Conservation (phyloP, 2,888 invertebrate genomes). For the Drosophila parthenogenetica region DNA sequence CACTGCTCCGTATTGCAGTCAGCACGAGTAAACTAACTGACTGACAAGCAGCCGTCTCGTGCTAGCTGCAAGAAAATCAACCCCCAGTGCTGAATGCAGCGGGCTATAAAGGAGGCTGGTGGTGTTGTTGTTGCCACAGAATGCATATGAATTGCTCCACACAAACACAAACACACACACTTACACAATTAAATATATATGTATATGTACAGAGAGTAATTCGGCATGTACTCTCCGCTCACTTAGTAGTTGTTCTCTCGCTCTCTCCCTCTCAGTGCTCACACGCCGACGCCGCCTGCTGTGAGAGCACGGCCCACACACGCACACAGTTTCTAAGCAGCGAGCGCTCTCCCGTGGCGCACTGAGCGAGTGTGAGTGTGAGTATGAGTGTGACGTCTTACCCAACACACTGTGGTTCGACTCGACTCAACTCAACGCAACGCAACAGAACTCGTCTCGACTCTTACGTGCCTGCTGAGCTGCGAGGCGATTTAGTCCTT, state of each 20-base stretch:
- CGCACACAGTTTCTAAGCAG: slow-evolving; percentile 63
- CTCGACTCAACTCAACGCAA: slow-evolving; percentile 44
- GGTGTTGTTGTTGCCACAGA: slow-evolving; percentile 50
- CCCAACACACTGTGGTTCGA: slow-evolving; percentile 47
- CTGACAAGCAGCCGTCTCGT: slow-evolving; percentile 60
- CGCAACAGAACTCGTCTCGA: slow-evolving; percentile 50
- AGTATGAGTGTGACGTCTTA: slow-evolving; percentile 67
- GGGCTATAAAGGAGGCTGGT: slow-evolving; percentile 45
- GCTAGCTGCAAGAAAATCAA: slow-evolving; percentile 68
- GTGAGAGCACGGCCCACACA: slow-evolving; percentile 55
- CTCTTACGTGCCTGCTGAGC: slow-evolving; percentile 57
- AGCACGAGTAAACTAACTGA: slow-evolving; percentile 46
- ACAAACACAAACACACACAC: slow-evolving; percentile 20
- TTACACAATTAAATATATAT: slow-evolving; percentile 17
- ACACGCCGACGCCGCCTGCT: slow-evolving; percentile 72
- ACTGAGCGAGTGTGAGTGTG: slow-evolving; percentile 33
- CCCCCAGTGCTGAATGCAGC: slow-evolving; percentile 59
- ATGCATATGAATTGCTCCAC: slow-evolving; percentile 67
- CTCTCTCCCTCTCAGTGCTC: slow-evolving; percentile 46
- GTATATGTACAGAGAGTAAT: slow-evolving; percentile 27
- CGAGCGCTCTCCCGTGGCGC: slow-evolving; percentile 53
- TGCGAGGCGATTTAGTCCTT: slow-evolving; percentile 80
- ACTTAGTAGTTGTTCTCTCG: slow-evolving; percentile 33
- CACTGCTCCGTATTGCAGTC: slow-evolving; percentile 43
- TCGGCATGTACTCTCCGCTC: slow-evolving; percentile 35